Conservation (phyloP, 1,140 invertebrate species). For the Scaptodrosophila lebanonensis region DNA sequence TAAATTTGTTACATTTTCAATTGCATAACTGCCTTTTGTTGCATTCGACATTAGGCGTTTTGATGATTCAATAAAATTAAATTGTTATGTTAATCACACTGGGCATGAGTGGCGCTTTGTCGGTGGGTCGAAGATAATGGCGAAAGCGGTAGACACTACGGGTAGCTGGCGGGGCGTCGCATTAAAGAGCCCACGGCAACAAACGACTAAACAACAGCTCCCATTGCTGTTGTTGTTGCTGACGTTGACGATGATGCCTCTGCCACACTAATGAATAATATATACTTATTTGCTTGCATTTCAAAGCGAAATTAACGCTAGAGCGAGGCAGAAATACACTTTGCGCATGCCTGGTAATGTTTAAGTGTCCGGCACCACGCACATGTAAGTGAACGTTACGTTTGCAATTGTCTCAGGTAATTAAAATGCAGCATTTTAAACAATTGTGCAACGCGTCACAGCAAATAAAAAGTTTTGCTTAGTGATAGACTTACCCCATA, state of each 20-base stretch:
- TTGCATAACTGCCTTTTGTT: conserved; percentile 42
- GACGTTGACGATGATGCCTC: no score
- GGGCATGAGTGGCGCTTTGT: conserved; percentile 21
- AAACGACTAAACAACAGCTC: conserved; percentile 15
- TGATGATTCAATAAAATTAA: conserved; percentile 75
- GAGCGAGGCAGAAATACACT: conserved; percentile 20
- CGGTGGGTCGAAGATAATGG: neutral
- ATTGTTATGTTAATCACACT: conserved; percentile 62
- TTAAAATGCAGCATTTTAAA: conserved; percentile 54
- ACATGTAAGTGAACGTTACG: neutral
- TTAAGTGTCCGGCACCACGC: conserved; percentile 5
- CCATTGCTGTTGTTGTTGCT: conserved; percentile 11
- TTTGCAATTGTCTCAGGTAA: conserved; percentile 64
- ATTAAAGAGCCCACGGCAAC: no score
- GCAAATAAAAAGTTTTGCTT: neutral
- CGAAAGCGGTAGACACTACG: conserved; percentile 3
- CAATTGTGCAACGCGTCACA: conserved; percentile 23
- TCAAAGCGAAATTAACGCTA: conserved; percentile 52
- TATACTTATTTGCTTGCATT: conserved; percentile 58
- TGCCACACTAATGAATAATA: no score
- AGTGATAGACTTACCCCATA: conserved; percentile 75
- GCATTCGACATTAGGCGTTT: conserved; percentile 10
- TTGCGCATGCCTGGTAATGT: conserved; percentile 6
- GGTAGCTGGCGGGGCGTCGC: conserved; percentile 12
- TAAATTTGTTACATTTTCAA: conserved; percentile 49